phyloP scores from a whole-genome alignment of 2,888 invertebrate species.

The Spisula solida region DNA sequence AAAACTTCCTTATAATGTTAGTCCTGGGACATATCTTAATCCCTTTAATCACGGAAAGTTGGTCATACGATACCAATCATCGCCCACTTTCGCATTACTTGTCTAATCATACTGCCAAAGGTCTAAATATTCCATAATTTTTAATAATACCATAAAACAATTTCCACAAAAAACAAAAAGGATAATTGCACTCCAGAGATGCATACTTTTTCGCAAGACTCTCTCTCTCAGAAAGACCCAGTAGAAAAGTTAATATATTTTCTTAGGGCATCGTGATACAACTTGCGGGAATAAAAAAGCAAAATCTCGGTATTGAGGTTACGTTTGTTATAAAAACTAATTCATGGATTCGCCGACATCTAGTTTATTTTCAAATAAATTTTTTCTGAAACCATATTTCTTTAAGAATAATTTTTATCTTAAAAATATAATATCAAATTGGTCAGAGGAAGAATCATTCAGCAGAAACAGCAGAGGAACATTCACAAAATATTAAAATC shows the following conservation, averaged over 20 bases:
- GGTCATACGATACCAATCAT: neutral
- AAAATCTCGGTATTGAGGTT: neutral
- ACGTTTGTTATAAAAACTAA: neutral
- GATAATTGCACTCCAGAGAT: slow-evolving; percentile 2
- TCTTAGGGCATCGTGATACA: neutral
- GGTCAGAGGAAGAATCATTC: too few relatives aligned
- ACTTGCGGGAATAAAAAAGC: neutral
- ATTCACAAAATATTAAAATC: too few relatives aligned
- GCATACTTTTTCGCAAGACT: neutral
- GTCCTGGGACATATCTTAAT: neutral
- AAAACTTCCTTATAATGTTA: neutral
- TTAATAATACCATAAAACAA: slow-evolving; percentile 9
- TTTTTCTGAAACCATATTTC: too few relatives aligned
- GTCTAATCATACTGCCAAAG: neutral
- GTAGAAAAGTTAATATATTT: neutral
- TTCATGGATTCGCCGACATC: neutral
- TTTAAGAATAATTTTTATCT: too few relatives aligned
- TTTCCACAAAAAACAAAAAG: neutral
- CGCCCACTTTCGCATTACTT: neutral
- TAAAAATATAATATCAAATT: too few relatives aligned
- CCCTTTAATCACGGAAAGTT: slow-evolving; percentile 1
- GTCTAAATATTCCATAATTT: slow-evolving; percentile 8
- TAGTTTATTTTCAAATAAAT: neutral
- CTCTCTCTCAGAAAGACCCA: neutral
- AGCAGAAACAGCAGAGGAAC: too few relatives aligned